Percentiles rank a stretch among this genome's conserved stretches.
Evolutionary conservation across 2,888 invertebrate species (phyloP).

Genomic region (Erebia aethiops): DNA sequence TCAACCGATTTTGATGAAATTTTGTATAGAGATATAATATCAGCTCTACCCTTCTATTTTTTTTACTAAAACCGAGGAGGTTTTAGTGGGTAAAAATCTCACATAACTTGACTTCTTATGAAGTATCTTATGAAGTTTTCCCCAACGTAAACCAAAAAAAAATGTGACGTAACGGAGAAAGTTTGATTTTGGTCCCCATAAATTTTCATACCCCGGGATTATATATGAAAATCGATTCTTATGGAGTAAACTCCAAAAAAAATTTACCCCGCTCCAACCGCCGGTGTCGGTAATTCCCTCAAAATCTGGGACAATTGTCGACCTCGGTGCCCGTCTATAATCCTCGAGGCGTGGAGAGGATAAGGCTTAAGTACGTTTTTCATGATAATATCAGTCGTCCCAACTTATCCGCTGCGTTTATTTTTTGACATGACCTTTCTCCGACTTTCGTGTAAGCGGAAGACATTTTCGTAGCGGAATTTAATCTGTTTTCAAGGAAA

Average conservation of each 20-base stretch:
- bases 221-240: too few species aligned
- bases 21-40: too few species aligned
- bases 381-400: constrained; percentile 10
- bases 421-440: constrained; percentile 18
- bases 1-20: too few species aligned
- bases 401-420: constrained; percentile 4
- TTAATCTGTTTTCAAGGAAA: background rate
- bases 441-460: constrained; percentile 2
- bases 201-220: too few species aligned
- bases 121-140: background rate
- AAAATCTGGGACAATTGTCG: constrained; percentile 16
- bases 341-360: constrained; percentile 18
- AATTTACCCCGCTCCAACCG: background rate
- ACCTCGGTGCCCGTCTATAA: constrained; percentile 14
- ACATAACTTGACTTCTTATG: background rate
- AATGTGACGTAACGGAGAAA: too few species aligned
- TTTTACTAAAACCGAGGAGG: too few species aligned
- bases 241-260: too few species aligned
- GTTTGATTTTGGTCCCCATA: too few species aligned
- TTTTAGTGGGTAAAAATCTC: too few species aligned
- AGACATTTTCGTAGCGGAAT: background rate
- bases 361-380: constrained; percentile 13
- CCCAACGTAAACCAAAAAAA: background rate
- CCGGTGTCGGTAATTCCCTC: background rate
- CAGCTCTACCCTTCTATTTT: too few species aligned